Evolutionary conservation across 2,888 invertebrate species (phyloP).

Genomic region (Artemia sinica): DNA sequence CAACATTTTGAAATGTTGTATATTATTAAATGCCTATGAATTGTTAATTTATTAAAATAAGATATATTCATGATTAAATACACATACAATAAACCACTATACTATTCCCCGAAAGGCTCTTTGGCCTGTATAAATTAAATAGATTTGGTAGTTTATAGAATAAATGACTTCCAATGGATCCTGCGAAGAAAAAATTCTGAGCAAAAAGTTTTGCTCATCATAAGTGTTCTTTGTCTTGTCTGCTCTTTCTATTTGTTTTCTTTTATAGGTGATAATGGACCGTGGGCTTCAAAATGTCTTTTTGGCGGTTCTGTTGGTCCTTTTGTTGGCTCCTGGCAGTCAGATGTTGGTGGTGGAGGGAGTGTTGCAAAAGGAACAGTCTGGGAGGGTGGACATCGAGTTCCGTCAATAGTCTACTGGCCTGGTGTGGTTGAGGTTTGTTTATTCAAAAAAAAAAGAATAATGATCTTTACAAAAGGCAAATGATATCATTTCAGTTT

Average conservation of each 20-base stretch:
- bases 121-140: no score
- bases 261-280: slow-evolving; percentile 25
- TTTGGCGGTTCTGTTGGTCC: slow-evolving; percentile 25
- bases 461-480: no score
- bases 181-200: no score
- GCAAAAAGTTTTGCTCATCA: not conserved
- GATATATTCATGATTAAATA: no score
- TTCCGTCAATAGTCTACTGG: slow-evolving; percentile 27
- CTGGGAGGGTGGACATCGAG: slow-evolving; percentile 28
- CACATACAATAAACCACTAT: no score
- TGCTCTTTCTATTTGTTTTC: not conserved
- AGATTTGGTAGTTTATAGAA: no score
- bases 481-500: no score
- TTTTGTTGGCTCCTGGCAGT: slow-evolving; percentile 25
- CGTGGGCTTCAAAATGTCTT: slow-evolving; percentile 25
- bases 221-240: not conserved
- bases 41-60: no score
- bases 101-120: no score
- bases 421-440: slow-evolving; percentile 23
- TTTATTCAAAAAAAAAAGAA: not conserved
- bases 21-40: no score
- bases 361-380: slow-evolving; percentile 26
- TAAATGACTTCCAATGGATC: no score
- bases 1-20: no score
- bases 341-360: slow-evolving; percentile 22